phyloP scores from a whole-genome alignment of 2,797 vertebrate genomes.

The Hozukius guyotensis region DNA sequence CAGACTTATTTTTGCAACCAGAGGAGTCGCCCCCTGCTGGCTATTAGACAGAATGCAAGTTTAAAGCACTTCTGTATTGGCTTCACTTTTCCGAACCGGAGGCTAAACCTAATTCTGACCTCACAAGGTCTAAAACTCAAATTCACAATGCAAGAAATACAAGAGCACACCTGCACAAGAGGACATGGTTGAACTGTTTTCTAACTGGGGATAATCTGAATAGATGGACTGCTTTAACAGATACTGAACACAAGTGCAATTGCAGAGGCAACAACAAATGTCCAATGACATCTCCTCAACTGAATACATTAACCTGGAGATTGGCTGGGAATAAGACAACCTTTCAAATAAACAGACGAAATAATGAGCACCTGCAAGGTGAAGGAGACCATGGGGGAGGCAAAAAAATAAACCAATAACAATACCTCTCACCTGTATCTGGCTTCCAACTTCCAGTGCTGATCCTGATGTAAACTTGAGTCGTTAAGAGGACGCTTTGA shows the following conservation, averaged over 20 bases:
- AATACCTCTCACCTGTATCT: constrained; percentile 10
- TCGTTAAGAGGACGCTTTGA: constrained; percentile 69
- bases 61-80: not conserved
- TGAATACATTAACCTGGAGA: constrained; percentile 42
- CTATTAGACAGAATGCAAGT: not conserved
- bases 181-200: not conserved
- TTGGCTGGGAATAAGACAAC: constrained; percentile 37
- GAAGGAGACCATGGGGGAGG: constrained; percentile 36
- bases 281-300: constrained; percentile 31
- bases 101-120: not conserved
- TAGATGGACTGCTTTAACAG: not conserved
- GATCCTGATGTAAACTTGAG: constrained; percentile 63
- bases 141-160: not conserved
- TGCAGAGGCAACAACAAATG: constrained; percentile 14
- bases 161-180: not conserved
- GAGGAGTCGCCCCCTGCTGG: too few relatives aligned
- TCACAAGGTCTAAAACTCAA: not conserved
- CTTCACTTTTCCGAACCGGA: not conserved
- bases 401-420: constrained; percentile 22
- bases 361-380: constrained; percentile 57
- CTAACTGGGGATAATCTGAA: not conserved
- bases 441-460: constrained; percentile 36
- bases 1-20: not conserved
- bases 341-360: constrained; percentile 36
- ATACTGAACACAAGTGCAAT: not conserved